phyloP scores from a whole-genome alignment of 2,797 vertebrate species.

The Neosalanx taihuensis region DNA sequence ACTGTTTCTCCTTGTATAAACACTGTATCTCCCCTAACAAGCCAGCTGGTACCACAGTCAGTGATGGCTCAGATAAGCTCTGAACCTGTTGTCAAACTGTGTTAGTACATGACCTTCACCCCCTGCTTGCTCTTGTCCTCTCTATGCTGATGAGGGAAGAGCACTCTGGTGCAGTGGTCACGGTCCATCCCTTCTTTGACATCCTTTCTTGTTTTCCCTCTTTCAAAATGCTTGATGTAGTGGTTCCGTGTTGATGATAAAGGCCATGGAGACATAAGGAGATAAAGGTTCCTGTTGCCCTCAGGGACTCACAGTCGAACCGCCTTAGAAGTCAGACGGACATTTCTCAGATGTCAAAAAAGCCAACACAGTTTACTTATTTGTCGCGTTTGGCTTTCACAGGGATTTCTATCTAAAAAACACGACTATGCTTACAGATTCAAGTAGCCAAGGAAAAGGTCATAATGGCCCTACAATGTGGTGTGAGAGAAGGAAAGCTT shows the following conservation, averaged over 20 bases:
- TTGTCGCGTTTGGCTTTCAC: background rate
- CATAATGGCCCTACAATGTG: background rate
- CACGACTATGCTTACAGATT: background rate
- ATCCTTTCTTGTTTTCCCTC: background rate
- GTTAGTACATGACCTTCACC: too few species aligned
- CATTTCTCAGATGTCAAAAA: background rate
- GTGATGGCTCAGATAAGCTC: background rate
- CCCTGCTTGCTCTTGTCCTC: conserved; percentile 18
- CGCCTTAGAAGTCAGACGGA: background rate
- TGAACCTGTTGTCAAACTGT: background rate
- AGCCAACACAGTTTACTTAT: background rate
- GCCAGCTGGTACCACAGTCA: background rate
- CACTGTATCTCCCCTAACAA: background rate
- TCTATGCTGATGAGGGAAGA: conserved; percentile 21
- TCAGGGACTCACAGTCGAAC: background rate
- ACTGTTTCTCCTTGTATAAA: background rate
- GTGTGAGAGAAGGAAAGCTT: background rate
- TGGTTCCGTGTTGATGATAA: conserved; percentile 21
- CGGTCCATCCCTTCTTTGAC: background rate
- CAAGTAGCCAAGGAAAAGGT: background rate
- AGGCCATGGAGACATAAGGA: conserved; percentile 23
- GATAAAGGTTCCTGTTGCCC: conserved; percentile 30
- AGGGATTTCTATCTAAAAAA: background rate
- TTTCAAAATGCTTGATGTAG: conserved; percentile 13
- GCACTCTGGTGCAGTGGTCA: background rate